A percentile compares a stretch with the other conserved stretches of the same genome.
Conservation (phyloP, 2,888 invertebrate species). For the Lasioglossum figueresi region DNA sequence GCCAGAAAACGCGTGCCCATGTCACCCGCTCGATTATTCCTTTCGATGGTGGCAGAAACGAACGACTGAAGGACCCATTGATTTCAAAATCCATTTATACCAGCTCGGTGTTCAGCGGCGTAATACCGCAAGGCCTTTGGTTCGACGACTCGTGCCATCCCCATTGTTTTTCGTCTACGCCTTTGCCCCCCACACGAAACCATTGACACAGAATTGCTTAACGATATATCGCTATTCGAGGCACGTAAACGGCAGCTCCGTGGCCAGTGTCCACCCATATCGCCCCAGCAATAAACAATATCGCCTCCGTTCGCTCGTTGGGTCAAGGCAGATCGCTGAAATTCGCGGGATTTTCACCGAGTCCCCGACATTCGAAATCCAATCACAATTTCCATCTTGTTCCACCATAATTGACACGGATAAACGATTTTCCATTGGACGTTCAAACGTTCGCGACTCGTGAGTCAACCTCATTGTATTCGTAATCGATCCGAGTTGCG, state of each 20-base stretch:
- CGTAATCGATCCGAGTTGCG: not conserved
- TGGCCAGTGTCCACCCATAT: constrained; percentile 52
- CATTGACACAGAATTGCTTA: constrained; percentile 75
- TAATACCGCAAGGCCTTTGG: constrained; percentile 32
- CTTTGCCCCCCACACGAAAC: constrained; percentile 66
- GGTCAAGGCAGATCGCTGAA: constrained; percentile 57
- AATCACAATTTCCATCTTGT: not conserved
- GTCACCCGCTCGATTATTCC: constrained; percentile 32
- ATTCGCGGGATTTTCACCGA: not conserved
- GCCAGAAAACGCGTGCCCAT: constrained; percentile 64
- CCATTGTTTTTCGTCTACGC: constrained; percentile 66
- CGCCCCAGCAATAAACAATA: constrained; percentile 64
- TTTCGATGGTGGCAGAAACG: constrained; percentile 22
- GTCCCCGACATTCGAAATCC: not conserved
- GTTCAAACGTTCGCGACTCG: not conserved
- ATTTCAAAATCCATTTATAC: constrained; percentile 78
- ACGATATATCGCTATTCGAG: constrained; percentile 66
- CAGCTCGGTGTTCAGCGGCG: constrained; percentile 63
- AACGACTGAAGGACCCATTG: constrained; percentile 72
- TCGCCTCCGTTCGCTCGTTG: constrained; percentile 31
- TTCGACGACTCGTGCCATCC: constrained; percentile 14
- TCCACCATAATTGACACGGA: not conserved
- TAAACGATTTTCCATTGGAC: not conserved
- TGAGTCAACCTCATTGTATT: constrained; percentile 42
- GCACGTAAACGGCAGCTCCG: constrained; percentile 68